phyloP scores from a whole-genome alignment of 2,888 invertebrate species.

The Drosophila prolongata region DNA sequence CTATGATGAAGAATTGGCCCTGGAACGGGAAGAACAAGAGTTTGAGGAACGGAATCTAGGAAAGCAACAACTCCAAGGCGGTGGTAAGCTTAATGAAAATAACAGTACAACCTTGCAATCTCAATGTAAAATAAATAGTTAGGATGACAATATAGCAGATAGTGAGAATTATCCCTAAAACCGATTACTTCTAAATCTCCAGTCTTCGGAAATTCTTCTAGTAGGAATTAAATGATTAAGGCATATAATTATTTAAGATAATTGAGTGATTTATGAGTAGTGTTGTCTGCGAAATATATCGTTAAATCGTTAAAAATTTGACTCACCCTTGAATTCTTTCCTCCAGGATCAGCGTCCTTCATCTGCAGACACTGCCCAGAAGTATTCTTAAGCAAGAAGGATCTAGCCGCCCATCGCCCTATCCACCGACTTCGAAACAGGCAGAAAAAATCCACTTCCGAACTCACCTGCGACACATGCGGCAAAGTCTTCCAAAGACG shows the following conservation, averaged over 20 bases:
- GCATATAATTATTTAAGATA: too few species aligned
- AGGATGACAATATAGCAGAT: too few species aligned
- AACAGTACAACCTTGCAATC: neutral
- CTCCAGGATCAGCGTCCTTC: slow-evolving; percentile 1
- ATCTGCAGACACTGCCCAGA: slow-evolving; percentile 23
- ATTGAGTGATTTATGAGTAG: too few species aligned
- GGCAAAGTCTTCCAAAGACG: slow-evolving; percentile 18
- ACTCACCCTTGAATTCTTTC: neutral
- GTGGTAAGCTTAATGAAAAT: neutral
- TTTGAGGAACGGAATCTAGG: slow-evolving; percentile 13
- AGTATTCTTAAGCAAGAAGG: neutral
- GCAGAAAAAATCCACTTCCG: neutral
- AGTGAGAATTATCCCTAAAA: too few species aligned
- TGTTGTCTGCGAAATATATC: too few species aligned
- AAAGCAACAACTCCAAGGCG: neutral
- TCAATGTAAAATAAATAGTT: too few species aligned
- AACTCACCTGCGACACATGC: slow-evolving; percentile 6
- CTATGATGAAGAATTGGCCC: slow-evolving; percentile 17
- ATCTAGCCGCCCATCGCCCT: slow-evolving; percentile 11
- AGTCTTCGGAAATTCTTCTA: too few species aligned
- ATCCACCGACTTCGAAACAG: neutral
- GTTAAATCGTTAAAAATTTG: too few species aligned
- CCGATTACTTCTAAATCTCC: too few species aligned
- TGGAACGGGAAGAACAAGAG: slow-evolving; percentile 16
- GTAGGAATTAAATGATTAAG: too few species aligned